Evolutionary conservation across 2,797 vertebrate species (phyloP).

Genomic region (Diglossa cyanea): DNA sequence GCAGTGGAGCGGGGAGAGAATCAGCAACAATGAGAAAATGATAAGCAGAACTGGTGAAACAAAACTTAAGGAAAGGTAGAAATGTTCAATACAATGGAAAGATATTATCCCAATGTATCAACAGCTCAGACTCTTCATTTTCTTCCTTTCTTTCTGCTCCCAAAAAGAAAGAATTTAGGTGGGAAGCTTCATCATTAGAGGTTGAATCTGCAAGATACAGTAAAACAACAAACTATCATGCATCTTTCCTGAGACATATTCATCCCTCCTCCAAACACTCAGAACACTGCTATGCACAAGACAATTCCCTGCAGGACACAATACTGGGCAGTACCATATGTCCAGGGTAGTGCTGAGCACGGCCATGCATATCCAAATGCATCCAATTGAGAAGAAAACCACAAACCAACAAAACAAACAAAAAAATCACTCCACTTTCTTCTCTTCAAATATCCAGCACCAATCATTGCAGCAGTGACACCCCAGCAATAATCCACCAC

Average conservation of each 20-base stretch:
- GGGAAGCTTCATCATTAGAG: slow-evolving; percentile 78
- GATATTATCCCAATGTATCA: slow-evolving; percentile 77
- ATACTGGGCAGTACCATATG: background rate
- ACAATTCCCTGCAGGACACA: slow-evolving; percentile 13
- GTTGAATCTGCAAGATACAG: slow-evolving; percentile 79
- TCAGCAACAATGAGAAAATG: slow-evolving; percentile 52
- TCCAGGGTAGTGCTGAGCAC: background rate
- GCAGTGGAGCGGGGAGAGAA: slow-evolving; percentile 18
- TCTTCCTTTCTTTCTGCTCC: slow-evolving; percentile 79
- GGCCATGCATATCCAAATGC: background rate
- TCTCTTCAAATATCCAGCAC: background rate
- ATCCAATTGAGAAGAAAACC: background rate
- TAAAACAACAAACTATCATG: slow-evolving; percentile 79
- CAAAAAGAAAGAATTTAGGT: slow-evolving; percentile 80
- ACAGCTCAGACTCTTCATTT: slow-evolving; percentile 79
- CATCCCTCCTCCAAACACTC: slow-evolving; percentile 62
- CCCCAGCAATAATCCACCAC: background rate
- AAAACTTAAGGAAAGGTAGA: slow-evolving; percentile 73
- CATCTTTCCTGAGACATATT: slow-evolving; percentile 70
- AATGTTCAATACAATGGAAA: slow-evolving; percentile 76
- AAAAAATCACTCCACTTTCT: background rate
- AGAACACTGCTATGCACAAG: slow-evolving; percentile 47
- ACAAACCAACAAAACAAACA: background rate
- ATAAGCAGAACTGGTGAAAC: slow-evolving; percentile 71
- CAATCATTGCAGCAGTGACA: background rate